These are phyloP conservation scores for Spilosoma lubricipeda DNA, from an alignment of 2,888 invertebrate species.

Conservation along the genomic window DNA sequence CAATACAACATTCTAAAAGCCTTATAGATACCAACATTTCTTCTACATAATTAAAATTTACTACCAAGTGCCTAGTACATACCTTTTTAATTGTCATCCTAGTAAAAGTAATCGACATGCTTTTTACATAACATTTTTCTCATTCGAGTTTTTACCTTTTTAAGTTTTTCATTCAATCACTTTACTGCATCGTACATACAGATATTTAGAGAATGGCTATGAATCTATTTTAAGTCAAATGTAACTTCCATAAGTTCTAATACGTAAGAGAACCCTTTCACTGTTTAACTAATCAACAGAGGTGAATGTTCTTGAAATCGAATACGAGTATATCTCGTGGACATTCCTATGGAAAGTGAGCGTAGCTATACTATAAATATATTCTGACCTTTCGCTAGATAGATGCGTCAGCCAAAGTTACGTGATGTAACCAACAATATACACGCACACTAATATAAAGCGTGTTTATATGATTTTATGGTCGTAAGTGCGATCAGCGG, in stretches of 20 bases:
- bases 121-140: not conserved
- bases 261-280: slow-evolving; percentile 30
- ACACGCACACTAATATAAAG: slow-evolving; percentile 54
- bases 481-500: slow-evolving; percentile 59
- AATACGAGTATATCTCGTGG: slow-evolving; percentile 61
- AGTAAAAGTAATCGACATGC: not conserved
- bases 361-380: slow-evolving; percentile 74
- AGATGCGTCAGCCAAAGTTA: slow-evolving; percentile 80
- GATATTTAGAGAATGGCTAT: not conserved
- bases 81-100: not conserved
- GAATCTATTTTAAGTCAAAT: slow-evolving; percentile 32
- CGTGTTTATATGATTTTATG: slow-evolving; percentile 53
- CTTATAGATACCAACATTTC: not conserved
- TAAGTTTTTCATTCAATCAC: not conserved
- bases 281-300: slow-evolving; percentile 39
- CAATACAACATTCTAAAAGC: slow-evolving; percentile 8
- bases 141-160: not conserved
- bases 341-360: slow-evolving; percentile 78
- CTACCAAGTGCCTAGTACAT: no score
- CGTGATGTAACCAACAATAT: slow-evolving; percentile 75
- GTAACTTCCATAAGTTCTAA: slow-evolving; percentile 27
- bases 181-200: not conserved
- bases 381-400: slow-evolving; percentile 79
- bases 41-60: not conserved
- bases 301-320: slow-evolving; percentile 67